Evolutionary conservation across 23 tunicate species (phyloP), one percentile per base, ranked within the genome.

Genomic region (Pegea sp.): DNA sequence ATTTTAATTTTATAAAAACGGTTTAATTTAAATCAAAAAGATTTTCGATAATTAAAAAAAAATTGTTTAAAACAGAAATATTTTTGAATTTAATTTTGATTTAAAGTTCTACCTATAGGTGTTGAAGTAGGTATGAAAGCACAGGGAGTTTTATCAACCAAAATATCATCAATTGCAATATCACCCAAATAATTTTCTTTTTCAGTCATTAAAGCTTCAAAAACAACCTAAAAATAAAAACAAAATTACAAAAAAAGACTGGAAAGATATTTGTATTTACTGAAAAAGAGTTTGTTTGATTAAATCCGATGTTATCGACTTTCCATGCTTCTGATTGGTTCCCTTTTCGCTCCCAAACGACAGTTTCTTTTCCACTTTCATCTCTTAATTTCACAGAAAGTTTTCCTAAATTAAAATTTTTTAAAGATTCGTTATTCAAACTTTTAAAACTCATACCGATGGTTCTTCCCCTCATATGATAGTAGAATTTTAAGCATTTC

Each of bases 381-480:
- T 49, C 42, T 50, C 50, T 31, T 23, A 50, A 20, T 22, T 22
- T 31, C 24, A 58, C 63, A 8, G 11, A 52, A 20, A 58, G 63
- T n/a, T 28, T 20, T n/a, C 51, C 52, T 58, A 28, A 38, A 38
- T 38, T 38, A 38, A 38, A 38, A 16, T 38, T 38, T 8, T 38
- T 8, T 16, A 8, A 8, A 8, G 16, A 38, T 8, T 8, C 11
- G 46, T 38, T 8, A 8, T 38, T 38, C 46, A 38, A 38, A 38
- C 46, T 38, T 8, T 38, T 38, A 38, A 11, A 38, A 38, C 46
- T 38, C 46, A 38, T 56, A 84, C 95, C 95, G 5, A 73, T 84
- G 31, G 74, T 71, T 22, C 64, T 25, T 24, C 95, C 95, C 31
- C 30, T 67, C 95, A 84, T 84, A 61, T 84, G 81, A 26, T 84